Conservation (phyloP, 2,797 vertebrate genomes). For the Argyrosomus regius region DNA sequence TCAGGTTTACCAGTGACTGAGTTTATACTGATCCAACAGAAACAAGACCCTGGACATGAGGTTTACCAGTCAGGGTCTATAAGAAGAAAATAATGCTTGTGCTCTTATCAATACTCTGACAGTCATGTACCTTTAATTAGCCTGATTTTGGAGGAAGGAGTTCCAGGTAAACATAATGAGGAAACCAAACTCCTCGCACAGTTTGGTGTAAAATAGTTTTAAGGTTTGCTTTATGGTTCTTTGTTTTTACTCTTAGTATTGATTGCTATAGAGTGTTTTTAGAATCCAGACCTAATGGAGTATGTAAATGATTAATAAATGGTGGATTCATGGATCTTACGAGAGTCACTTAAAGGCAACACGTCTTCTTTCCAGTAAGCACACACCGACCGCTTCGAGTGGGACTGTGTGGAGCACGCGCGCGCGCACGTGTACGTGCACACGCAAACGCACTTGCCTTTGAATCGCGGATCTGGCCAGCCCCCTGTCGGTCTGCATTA, state of each 20-base stretch:
- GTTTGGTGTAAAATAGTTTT: neutral
- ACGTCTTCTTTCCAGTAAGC: conserved; percentile 34
- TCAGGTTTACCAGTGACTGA: neutral
- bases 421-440: neutral
- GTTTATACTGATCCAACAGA: neutral
- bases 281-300: neutral
- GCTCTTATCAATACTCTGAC: too few relatives aligned
- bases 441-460: conserved; percentile 17
- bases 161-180: too few relatives aligned
- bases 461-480: conserved; percentile 66
- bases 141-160: neutral
- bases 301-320: neutral
- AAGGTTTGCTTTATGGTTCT: neutral
- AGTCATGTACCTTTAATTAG: neutral
- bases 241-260: neutral
- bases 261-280: neutral
- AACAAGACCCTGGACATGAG: neutral
- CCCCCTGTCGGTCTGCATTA: conserved; percentile 74
- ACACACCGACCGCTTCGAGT: neutral
- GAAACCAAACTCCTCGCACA: neutral
- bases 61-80: neutral
- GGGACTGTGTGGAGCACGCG: neutral
- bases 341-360: conserved; percentile 54
- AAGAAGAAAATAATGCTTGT: neutral
- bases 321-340: conserved; percentile 2